Evolutionary conservation across 2,888 invertebrate species (phyloP).

Genomic region (Anorthoa munda): DNA sequence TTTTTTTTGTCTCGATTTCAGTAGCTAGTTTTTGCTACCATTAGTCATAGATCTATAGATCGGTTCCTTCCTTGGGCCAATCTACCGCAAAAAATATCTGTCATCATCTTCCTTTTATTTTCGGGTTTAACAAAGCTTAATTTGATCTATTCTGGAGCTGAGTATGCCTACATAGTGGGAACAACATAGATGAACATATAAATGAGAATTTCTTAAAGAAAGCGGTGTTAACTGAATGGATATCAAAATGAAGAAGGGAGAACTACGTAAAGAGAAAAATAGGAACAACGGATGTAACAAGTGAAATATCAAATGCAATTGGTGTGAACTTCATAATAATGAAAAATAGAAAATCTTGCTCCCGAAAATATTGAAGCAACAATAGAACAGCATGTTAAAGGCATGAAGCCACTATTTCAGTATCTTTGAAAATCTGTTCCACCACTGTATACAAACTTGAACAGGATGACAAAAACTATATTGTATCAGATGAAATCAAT

Average conservation of each 20-base stretch:
- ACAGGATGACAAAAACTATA: no score
- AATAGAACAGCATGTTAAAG: neutral
- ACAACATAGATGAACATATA: neutral
- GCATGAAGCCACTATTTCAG: no score
- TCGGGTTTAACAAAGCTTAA: neutral
- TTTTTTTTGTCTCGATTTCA: constrained; percentile 38
- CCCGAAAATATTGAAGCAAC: neutral
- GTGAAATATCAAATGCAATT: no score
- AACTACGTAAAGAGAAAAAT: neutral
- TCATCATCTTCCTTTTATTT: constrained; percentile 36
- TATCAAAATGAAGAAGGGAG: neutral
- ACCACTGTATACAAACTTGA: no score
- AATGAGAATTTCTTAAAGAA: neutral
- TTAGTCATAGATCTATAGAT: constrained; percentile 56
- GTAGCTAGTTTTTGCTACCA: constrained; percentile 45
- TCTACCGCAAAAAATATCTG: constrained; percentile 27
- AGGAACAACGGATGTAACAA: neutral
- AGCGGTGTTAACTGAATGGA: neutral
- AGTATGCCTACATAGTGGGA: neutral
- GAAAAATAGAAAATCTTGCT: neutral
- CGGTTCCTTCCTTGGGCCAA: constrained; percentile 31
- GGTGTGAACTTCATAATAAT: neutral
- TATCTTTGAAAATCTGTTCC: no score
- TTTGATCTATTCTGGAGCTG: neutral
- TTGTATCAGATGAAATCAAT: neutral